Percentiles rank a stretch among this genome's conserved stretches.
Evolutionary conservation across 2,888 invertebrate genomes (phyloP).

Genomic region (Melinaea marsaeus): DNA sequence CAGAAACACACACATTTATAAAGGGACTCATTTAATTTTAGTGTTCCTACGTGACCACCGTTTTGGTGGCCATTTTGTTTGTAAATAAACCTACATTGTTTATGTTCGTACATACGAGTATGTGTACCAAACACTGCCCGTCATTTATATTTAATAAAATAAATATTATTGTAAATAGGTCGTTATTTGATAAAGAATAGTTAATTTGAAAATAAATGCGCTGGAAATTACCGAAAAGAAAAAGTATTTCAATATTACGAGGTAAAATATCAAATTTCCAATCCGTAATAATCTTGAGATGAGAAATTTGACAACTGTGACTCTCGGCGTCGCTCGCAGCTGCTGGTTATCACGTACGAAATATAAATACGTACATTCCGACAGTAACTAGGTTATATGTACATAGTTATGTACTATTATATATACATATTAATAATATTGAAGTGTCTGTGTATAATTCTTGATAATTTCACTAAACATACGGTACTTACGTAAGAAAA

Average conservation of each 20-base stretch:
- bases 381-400: constrained; percentile 19
- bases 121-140: constrained; percentile 38
- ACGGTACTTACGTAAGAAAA: too few species aligned
- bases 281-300: constrained; percentile 47
- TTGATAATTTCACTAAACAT: too few species aligned
- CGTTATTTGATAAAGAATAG: too few species aligned
- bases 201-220: too few species aligned
- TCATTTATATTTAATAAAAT: constrained; percentile 16
- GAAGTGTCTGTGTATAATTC: too few species aligned
- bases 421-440: too few species aligned
- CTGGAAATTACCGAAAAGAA: too few species aligned
- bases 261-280: constrained; percentile 52
- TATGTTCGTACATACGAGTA: constrained; percentile 60
- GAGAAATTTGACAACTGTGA: constrained; percentile 46
- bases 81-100: constrained; percentile 67
- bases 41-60: constrained; percentile 51
- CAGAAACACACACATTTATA: constrained; percentile 35
- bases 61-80: constrained; percentile 62
- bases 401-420: not conserved
- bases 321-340: constrained; percentile 30
- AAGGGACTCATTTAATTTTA: constrained; percentile 58
- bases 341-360: constrained; percentile 28
- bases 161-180: too few species aligned
- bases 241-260: not conserved
- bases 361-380: constrained; percentile 28